These are phyloP conservation scores for Mus spicilegus DNA, from an alignment of 2,113 vertebrate genomes.

Conservation along the genomic window DNA sequence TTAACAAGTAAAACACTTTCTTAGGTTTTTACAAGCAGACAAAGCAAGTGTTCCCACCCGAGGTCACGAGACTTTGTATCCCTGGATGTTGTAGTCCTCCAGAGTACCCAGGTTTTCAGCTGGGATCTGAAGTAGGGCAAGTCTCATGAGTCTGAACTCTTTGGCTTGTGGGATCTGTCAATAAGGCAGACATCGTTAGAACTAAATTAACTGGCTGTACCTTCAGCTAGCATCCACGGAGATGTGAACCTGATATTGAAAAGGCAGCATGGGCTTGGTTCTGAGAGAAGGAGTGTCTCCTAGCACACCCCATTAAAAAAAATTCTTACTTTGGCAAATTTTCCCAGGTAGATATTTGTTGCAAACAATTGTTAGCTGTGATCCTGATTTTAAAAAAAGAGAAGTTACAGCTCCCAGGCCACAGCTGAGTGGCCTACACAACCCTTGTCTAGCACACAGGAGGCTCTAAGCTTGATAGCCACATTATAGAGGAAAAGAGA, in stretches of 20 bases:
- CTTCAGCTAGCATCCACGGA: not conserved
- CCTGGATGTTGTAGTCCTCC: not conserved
- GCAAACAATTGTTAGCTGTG: not conserved
- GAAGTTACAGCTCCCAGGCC: not conserved
- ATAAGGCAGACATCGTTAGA: not conserved
- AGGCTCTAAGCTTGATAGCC: not conserved
- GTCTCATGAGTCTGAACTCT: not conserved
- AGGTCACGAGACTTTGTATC: not conserved
- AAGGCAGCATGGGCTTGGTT: not conserved
- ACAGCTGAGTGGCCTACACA: not conserved
- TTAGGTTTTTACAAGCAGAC: not conserved
- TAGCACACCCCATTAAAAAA: not conserved
- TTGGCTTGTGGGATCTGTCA: not conserved
- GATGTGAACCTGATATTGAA: not conserved
- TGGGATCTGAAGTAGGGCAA: not conserved
- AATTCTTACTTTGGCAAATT: not conserved
- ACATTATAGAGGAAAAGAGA: not conserved
- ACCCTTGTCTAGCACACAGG: not conserved
- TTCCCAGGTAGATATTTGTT: not conserved
- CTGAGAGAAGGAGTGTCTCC: not conserved
- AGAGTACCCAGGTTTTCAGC: not conserved
- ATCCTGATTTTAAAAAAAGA: not conserved
- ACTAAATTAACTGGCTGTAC: not conserved
- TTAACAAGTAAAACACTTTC: not conserved
- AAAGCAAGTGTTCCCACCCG: not conserved